A percentile compares a stretch with the other conserved stretches of the same genome.
These are phyloP conservation scores for Planococcus citri DNA, from an alignment of 1,140 invertebrate genomes.

Conservation along the genomic window DNA sequence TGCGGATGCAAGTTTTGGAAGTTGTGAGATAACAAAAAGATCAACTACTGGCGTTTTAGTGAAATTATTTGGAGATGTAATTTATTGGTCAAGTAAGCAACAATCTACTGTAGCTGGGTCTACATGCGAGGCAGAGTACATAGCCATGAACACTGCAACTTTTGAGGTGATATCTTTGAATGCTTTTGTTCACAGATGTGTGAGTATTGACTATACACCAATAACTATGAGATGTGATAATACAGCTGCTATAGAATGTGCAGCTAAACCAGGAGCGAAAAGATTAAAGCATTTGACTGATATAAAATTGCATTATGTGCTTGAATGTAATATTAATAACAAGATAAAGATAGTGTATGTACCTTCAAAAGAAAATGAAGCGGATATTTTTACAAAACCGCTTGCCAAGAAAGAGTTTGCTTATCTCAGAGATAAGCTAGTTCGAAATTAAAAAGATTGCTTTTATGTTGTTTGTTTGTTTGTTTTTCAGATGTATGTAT, in stretches of 20 bases:
- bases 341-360: background rate
- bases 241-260: constrained; percentile 29
- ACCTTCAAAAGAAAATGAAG: background rate
- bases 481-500: too few species aligned
- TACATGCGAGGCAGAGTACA: constrained; percentile 30
- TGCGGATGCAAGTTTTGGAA: constrained; percentile 26
- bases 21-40: constrained; percentile 28
- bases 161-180: constrained; percentile 26
- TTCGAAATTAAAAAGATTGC: too few species aligned
- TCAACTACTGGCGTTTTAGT: constrained; percentile 29
- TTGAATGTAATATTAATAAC: background rate
- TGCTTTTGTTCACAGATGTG: constrained; percentile 21
- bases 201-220: background rate
- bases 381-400: background rate
- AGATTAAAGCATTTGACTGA: constrained; percentile 23
- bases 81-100: constrained; percentile 28
- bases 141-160: constrained; percentile 27
- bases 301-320: background rate
- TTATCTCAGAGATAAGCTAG: background rate
- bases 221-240: constrained; percentile 29
- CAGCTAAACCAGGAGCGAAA: constrained; percentile 25
- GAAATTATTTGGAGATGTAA: constrained; percentile 23
- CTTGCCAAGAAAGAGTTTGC: background rate
- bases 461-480: too few species aligned
- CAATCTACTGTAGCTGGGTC: constrained; percentile 28